These are phyloP conservation scores for Megalops cyprinoides DNA, from an alignment of 2,797 vertebrate species.

Conservation along the genomic window DNA sequence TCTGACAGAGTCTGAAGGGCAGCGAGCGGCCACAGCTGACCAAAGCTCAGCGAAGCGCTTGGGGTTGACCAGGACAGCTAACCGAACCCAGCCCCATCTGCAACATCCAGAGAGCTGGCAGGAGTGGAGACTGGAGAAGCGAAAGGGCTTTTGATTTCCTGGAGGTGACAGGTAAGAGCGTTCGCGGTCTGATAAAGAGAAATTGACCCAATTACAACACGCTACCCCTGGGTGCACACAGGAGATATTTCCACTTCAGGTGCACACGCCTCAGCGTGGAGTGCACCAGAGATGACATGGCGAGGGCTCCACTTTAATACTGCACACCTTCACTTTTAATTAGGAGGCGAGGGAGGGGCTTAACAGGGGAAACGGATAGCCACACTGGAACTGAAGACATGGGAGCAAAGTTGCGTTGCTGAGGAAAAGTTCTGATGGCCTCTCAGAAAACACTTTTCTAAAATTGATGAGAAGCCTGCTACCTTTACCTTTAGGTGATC, in stretches of 20 bases:
- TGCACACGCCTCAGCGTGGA: constrained; percentile 22
- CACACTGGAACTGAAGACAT: background rate
- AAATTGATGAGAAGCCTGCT: constrained; percentile 14
- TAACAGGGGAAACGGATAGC: constrained; percentile 18
- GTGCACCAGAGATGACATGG: background rate
- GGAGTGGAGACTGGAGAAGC: background rate
- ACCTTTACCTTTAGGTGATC: background rate
- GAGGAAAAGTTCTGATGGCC: constrained; percentile 6
- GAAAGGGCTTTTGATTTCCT: constrained; percentile 23
- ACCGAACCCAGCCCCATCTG: background rate
- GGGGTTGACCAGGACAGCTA: background rate
- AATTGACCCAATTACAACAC: constrained; percentile 30
- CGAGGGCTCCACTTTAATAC: constrained; percentile 18
- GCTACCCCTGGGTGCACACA: constrained; percentile 24
- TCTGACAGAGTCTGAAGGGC: constrained; percentile 22
- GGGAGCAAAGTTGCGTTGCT: constrained; percentile 20
- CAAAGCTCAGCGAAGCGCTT: background rate
- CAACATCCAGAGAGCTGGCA: background rate
- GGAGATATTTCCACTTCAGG: background rate
- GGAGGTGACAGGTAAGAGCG: constrained; percentile 3
- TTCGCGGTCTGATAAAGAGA: constrained; percentile 27
- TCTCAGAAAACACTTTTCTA: constrained; percentile 29
- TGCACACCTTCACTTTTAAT: constrained; percentile 43
- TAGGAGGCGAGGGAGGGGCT: constrained; percentile 28
- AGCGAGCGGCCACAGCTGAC: constrained; percentile 8